Percentiles rank a stretch among this genome's conserved stretches.
These are phyloP conservation scores for Ypsolopha scabrella DNA, from an alignment of 2,888 invertebrate species.

Conservation along the genomic window DNA sequence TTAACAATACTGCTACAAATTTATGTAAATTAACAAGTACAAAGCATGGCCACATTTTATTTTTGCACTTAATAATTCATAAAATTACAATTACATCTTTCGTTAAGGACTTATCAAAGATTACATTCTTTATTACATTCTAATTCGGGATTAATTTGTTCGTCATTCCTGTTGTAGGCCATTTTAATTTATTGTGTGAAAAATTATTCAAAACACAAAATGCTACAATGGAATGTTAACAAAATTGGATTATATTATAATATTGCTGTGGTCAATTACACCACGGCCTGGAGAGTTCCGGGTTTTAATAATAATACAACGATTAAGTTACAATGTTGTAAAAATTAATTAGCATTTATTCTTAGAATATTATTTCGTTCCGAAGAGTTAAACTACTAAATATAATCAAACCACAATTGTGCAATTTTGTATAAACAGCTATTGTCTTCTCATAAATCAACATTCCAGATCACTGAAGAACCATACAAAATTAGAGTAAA, in stretches of 20 bases:
- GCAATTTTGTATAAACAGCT: not conserved
- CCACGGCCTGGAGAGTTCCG: too few relatives aligned
- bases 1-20: constrained; percentile 9
- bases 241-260: not conserved
- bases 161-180: not conserved
- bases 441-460: constrained; percentile 7
- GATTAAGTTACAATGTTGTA: too few relatives aligned
- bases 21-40: constrained; percentile 23
- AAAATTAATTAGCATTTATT: too few relatives aligned
- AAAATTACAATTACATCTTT: constrained; percentile 8
- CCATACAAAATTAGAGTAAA: constrained; percentile 25
- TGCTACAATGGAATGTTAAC: constrained; percentile 2
- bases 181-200: not conserved
- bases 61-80: constrained; percentile 10
- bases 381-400: too few relatives aligned
- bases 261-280: not conserved
- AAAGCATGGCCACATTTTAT: constrained; percentile 25
- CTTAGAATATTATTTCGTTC: too few relatives aligned
- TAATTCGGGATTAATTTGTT: not conserved
- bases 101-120: constrained; percentile 3
- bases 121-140: not conserved
- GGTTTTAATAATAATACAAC: too few relatives aligned
- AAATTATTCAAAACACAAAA: not conserved
- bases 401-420: too few relatives aligned
- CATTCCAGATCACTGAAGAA: constrained; percentile 15